Base-by-base conservation (phyloP, 2,797 vertebrate genomes). In the Gymnothorax javanicus region DNA sequence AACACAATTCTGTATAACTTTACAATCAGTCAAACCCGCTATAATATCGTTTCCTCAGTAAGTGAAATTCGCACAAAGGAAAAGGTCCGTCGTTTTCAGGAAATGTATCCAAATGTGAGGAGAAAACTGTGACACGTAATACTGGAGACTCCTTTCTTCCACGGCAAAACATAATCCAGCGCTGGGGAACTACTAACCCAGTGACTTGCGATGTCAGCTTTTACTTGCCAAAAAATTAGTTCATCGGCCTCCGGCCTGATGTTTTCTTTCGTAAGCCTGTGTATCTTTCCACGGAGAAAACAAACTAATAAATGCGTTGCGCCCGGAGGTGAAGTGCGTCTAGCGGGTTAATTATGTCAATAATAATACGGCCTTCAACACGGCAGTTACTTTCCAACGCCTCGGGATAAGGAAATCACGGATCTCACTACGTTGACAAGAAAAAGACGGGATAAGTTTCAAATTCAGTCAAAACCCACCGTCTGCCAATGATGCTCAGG, bases 291-390 rank as follows among this genome's bases (percentile, higher is more conserved):
- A 58, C 60, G 20, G 27, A 43, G 13, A 86, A 82, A 83, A 83
- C 54, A 73, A 84, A 87, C 62, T 71, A 58, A 52, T 58, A 87
- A 83, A 69, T 58, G 71, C 27, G 64, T 82, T 17, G 67, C 75
- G 82, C 27, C 67, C 56, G 57, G 82, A 67, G 69, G n/a, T 84
- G 57, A 62, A 84, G 43, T 87, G 81, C 25, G 79, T 71, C 67
- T 60, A 27, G 82, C 82, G 58, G 77, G 25, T 52, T 83, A 69
- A 56, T 57, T 85, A 50, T 77, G 87, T 85, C 87, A 85, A 87
- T 79, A 87, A 85, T 81, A 77, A 87, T 79, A 81, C 73, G 84
- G 83, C 87, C 87, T 85, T 83, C 75, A 73, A 64, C 79, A 86
- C 79, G 82, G 84, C 54, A 60, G 33, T 43, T 43, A 43, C 85